These are phyloP conservation scores for Lepilemur ruficaudatus DNA, from an alignment of 2,797 vertebrate species.

Conservation along the genomic window DNA sequence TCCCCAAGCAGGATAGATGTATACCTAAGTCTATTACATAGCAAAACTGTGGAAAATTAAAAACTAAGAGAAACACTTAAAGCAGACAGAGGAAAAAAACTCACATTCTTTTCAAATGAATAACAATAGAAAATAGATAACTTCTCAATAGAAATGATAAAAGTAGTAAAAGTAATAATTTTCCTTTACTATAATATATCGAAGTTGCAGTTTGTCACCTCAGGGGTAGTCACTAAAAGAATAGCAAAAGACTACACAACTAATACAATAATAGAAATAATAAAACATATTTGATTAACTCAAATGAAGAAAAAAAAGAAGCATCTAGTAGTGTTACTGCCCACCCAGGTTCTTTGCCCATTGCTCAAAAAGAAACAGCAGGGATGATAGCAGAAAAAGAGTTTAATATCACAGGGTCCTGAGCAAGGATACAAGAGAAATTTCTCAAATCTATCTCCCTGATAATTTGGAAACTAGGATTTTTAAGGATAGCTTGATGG, in stretches of 20 bases:
- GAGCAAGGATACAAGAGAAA: background rate
- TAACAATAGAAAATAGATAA: slow-evolving; percentile 10
- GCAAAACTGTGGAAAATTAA: background rate
- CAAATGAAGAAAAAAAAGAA: slow-evolving; percentile 7
- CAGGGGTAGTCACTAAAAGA: background rate
- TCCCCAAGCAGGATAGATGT: background rate
- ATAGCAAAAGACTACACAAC: background rate
- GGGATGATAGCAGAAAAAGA: background rate
- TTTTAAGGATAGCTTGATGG: background rate
- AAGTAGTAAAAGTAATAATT: background rate
- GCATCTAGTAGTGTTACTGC: background rate
- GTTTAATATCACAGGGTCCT: background rate
- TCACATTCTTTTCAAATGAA: background rate
- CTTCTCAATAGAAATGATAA: background rate
- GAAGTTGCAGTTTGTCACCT: background rate
- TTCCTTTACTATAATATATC: background rate
- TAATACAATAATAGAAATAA: background rate
- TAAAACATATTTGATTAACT: background rate
- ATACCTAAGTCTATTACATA: background rate
- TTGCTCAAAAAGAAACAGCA: background rate
- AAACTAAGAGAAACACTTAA: background rate
- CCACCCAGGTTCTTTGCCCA: background rate
- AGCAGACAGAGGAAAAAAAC: background rate
- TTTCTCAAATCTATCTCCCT: background rate
- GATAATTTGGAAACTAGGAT: background rate